Evolutionary conservation across 2,113 vertebrate species (phyloP).

Genomic region (Bagarius yarrelli): DNA sequence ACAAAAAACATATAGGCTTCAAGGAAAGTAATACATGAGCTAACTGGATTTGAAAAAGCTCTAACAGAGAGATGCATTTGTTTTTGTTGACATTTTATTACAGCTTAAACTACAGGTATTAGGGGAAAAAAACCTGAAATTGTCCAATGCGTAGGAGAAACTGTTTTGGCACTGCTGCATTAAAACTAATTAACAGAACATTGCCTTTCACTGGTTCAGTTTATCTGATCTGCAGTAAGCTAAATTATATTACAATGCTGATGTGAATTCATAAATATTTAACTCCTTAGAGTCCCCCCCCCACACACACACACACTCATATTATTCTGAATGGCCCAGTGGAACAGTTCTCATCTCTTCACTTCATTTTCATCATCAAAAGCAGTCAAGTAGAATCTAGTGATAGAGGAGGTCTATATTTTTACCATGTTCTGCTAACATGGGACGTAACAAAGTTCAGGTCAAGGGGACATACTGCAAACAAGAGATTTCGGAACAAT

Average conservation of each 20-base stretch:
- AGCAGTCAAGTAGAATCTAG: neutral
- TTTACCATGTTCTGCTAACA: conserved; percentile 37
- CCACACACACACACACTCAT: neutral
- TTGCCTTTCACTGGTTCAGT: neutral
- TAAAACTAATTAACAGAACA: neutral
- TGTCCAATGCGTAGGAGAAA: neutral
- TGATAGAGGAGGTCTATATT: conserved; percentile 28
- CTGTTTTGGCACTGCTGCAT: neutral
- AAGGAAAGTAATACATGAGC: neutral
- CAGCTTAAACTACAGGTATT: neutral
- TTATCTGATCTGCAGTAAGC: neutral
- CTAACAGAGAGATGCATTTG: too few relatives aligned
- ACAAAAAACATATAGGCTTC: conserved; percentile 49
- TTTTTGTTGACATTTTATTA: neutral
- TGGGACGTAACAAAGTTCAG: conserved; percentile 44
- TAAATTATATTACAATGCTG: neutral
- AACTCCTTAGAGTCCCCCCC: neutral
- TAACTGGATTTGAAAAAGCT: too few relatives aligned
- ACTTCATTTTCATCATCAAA: neutral
- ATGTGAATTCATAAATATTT: neutral
- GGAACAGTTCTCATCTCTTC: neutral
- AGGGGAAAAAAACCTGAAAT: neutral
- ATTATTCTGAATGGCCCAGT: neutral
- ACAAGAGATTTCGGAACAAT: conserved; percentile 28
- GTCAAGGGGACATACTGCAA: conserved; percentile 29